phyloP scores from a whole-genome alignment of 30 jellyfish, hydroid and myxozoan species.

The Aurelia sp. region DNA sequence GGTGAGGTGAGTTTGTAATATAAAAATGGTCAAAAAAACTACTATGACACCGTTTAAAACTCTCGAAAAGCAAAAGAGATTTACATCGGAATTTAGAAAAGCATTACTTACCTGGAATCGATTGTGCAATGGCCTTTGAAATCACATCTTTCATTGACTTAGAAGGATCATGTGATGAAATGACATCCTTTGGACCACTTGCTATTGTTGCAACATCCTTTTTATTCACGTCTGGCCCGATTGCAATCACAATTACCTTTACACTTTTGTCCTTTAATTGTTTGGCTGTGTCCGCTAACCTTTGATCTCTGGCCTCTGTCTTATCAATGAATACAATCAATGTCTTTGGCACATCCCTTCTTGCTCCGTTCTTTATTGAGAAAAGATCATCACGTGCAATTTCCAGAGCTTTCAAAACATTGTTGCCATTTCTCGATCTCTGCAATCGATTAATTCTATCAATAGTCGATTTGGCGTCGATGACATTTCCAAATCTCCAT shows the following conservation, averaged over 20 bases:
- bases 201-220: slow-evolving; percentile 20
- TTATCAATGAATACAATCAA: slow-evolving; percentile 23
- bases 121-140: neutral
- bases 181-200: neutral
- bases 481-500: slow-evolving; percentile 43
- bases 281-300: slow-evolving; percentile 25
- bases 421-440: slow-evolving; percentile 5
- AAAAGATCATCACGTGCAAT: slow-evolving; percentile 35
- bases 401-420: slow-evolving; percentile 64
- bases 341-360: slow-evolving; percentile 46
- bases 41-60: no score
- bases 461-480: neutral
- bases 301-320: neutral
- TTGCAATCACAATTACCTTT: slow-evolving; percentile 50
- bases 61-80: no score
- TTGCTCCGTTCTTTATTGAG: slow-evolving; percentile 25
- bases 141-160: neutral
- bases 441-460: slow-evolving; percentile 9
- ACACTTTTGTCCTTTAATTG: slow-evolving; percentile 37
- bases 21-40: no score
- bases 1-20: no score
- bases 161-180: neutral
- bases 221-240: slow-evolving; percentile 32
- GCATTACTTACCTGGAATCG: neutral
- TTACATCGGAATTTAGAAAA: no score